phyloP scores from a whole-genome alignment of 2,113 vertebrate genomes.

The Oxygymnocypris stewartii region DNA sequence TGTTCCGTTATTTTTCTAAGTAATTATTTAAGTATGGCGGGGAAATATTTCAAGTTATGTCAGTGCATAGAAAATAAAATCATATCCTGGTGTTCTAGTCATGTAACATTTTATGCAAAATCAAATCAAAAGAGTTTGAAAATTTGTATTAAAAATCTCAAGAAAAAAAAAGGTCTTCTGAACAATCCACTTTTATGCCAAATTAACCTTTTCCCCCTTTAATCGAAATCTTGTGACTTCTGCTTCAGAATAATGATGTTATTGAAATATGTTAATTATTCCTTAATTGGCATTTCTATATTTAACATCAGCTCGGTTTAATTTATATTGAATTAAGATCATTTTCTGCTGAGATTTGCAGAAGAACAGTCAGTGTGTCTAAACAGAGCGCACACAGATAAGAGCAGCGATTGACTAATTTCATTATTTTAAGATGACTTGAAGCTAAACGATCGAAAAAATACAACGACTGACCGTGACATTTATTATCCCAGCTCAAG shows the following conservation, averaged over 20 bases:
- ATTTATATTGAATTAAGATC: background rate
- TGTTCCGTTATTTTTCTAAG: constrained; percentile 98
- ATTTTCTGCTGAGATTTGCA: background rate
- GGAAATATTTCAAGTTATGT: constrained; percentile 71
- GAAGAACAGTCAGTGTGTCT: background rate
- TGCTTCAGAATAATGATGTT: background rate
- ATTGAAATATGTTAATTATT: background rate
- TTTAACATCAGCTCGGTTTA: constrained; percentile 3
- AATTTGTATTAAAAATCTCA: background rate
- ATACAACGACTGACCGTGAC: background rate
- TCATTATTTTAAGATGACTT: constrained; percentile 6
- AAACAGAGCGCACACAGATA: background rate
- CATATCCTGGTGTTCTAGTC: constrained; percentile 64
- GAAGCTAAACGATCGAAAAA: background rate
- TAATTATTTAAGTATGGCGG: constrained; percentile 68
- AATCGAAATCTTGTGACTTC: background rate
- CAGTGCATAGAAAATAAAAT: constrained; percentile 67
- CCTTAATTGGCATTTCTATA: background rate
- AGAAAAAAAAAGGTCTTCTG: background rate
- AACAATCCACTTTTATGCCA: too few species aligned
- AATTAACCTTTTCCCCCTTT: too few species aligned
- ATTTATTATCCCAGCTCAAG: background rate
- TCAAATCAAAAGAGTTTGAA: background rate
- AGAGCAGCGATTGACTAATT: constrained; percentile 14
- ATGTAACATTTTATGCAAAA: constrained; percentile 8